Base-by-base conservation (phyloP, 2,888 invertebrate species). In the Agrotis exclamationis region DNA sequence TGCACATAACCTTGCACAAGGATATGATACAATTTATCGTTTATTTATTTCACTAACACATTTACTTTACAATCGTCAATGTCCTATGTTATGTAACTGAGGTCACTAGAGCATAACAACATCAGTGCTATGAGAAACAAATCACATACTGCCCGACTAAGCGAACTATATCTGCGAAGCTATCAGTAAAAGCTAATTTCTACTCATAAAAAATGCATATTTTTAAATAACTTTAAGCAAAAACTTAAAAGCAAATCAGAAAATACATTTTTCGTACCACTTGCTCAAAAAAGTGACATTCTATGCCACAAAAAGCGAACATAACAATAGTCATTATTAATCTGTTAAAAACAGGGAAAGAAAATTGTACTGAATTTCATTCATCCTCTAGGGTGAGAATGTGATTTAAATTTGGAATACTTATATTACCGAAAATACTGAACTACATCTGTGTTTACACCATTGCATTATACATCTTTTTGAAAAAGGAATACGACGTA, bases 261-360 rank as follows among this genome's bases (percentile, higher is more conserved):
- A 78, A 59, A 75, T 58, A 72, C 47, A 70, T 74, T 73, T 81
- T n/a, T n/a, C n/a, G n/a, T n/a, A n/a, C n/a, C n/a, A n/a, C n/a
- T n/a, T n/a, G n/a, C n/a, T n/a, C n/a, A n/a, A n/a, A n/a, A n/a
- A n/a, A n/a, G n/a, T n/a, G n/a, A n/a, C n/a, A n/a, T n/a, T n/a
- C n/a, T n/a, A n/a, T n/a, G n/a, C n/a, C n/a, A n/a, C n/a, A n/a
- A n/a, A n/a, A n/a, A n/a, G n/a, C n/a, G n/a, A n/a, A n/a, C n/a
- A n/a, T n/a, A n/a, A n/a, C n/a, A n/a, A n/a, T n/a, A n/a, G n/a
- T n/a, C n/a, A n/a, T n/a, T n/a, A n/a, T n/a, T n/a, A n/a, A n/a
- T n/a, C n/a, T n/a, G n/a, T n/a, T n/a, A n/a, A n/a, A n/a, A n/a
- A n/a, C n/a, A n/a, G n/a, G n/a, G n/a, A n/a, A n/a, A n/a, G n/a